A percentile compares a stretch with the other conserved stretches of the same genome.
These are phyloP conservation scores for Pogonophryne albipinna DNA, from an alignment of 2,797 vertebrate genomes.

Conservation along the genomic window DNA sequence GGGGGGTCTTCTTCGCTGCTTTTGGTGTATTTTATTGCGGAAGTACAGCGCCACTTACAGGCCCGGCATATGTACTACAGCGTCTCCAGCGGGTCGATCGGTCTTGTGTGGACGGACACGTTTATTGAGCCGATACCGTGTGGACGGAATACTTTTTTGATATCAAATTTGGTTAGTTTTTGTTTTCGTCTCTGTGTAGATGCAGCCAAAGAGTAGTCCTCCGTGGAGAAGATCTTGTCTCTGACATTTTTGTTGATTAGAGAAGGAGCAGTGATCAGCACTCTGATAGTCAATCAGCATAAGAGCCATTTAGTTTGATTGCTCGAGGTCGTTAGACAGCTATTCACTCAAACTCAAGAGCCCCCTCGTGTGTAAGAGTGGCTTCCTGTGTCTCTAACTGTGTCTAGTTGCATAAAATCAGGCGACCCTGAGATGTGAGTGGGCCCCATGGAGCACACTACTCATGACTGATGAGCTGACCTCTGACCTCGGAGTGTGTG, in stretches of 20 bases:
- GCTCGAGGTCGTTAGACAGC: constrained; percentile 50
- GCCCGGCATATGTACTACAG: too few relatives aligned
- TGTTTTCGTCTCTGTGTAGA: too few relatives aligned
- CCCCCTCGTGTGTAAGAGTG: background rate
- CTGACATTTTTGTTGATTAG: constrained; percentile 52
- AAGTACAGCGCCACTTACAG: too few relatives aligned
- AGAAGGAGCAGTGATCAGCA: constrained; percentile 37
- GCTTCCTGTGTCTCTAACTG: background rate
- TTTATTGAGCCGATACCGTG: too few relatives aligned
- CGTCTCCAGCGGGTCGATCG: too few relatives aligned
- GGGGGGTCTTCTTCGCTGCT: too few relatives aligned
- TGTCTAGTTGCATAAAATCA: constrained; percentile 39
- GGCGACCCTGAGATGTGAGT: constrained; percentile 17
- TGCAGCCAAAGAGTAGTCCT: constrained; percentile 3
- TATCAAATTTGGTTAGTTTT: too few relatives aligned
- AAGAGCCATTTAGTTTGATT: constrained; percentile 63
- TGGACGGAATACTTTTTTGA: too few relatives aligned
- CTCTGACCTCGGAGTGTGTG: constrained; percentile 44
- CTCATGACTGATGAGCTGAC: constrained; percentile 63
- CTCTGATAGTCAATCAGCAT: constrained; percentile 57
- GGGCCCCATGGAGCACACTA: constrained; percentile 10
- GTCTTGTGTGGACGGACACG: too few relatives aligned
- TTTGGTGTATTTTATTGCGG: too few relatives aligned
- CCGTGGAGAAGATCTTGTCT: constrained; percentile 25
- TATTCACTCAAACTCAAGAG: constrained; percentile 45